Conservation (phyloP, 2,113 vertebrate genomes). For the Entomyzon cyanotis region DNA sequence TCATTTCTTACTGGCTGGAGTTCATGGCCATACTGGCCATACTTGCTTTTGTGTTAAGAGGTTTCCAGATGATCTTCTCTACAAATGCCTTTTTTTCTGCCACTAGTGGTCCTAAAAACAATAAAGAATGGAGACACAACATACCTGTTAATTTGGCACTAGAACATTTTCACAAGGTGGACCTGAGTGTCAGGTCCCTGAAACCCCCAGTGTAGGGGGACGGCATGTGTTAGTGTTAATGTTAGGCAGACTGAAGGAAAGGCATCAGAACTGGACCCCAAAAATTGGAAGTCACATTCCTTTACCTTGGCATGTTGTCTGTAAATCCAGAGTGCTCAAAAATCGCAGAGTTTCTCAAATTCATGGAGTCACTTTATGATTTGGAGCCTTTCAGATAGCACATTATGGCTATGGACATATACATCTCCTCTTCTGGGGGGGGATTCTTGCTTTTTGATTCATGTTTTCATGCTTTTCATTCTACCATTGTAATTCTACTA, state of each 20-base stretch:
- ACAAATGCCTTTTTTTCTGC: background rate
- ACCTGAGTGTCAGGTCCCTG: background rate
- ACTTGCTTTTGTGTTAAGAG: background rate
- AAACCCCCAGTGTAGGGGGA: background rate
- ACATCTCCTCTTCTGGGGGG: background rate
- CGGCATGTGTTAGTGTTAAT: background rate
- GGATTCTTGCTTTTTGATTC: background rate
- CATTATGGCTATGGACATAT: background rate
- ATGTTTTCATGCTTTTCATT: background rate
- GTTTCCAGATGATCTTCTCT: background rate
- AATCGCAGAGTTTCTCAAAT: background rate
- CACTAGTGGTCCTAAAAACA: background rate
- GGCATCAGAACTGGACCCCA: background rate
- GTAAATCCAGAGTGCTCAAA: background rate
- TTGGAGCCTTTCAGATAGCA: background rate
- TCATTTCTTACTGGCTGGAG: background rate
- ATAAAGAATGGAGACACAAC: background rate
- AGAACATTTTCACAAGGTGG: background rate
- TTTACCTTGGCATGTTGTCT: background rate
- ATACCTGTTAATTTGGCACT: background rate
- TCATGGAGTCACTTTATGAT: background rate
- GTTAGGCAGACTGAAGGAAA: background rate
- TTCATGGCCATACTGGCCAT: background rate
- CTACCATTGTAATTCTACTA: background rate
- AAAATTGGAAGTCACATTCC: background rate